A percentile compares a stretch with the other conserved stretches of the same genome.
phyloP scores from a whole-genome alignment of 2,888 invertebrate genomes.

The Patella pellucida region DNA sequence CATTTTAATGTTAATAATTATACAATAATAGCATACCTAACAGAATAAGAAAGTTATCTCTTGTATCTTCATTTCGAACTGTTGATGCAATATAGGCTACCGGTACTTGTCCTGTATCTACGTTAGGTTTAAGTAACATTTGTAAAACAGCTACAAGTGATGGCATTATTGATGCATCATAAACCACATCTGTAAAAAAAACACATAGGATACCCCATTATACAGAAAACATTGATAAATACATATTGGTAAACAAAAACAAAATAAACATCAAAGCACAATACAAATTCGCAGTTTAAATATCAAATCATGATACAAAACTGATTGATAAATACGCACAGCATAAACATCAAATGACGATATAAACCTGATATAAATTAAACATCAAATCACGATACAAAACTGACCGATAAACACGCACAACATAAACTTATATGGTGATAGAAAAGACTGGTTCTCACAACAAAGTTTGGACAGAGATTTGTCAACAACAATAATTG shows the following conservation, averaged over 20 bases:
- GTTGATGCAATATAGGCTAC: slow-evolving; percentile 60
- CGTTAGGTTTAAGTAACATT: slow-evolving; percentile 31
- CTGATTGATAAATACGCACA: no score
- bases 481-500: no score
- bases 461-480: no score
- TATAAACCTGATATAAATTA: no score
- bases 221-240: background rate
- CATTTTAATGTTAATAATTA: background rate
- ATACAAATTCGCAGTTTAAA: background rate
- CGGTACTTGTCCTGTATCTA: slow-evolving; percentile 33
- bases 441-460: no score
- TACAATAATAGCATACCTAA: slow-evolving; percentile 46
- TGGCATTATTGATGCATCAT: slow-evolving; percentile 61
- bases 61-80: slow-evolving; percentile 60
- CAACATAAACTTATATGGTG: no score
- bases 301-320: no score
- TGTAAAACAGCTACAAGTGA: slow-evolving; percentile 56
- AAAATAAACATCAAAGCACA: background rate
- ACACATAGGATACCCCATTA: background rate
- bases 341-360: no score
- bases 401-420: no score
- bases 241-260: no score
- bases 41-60: slow-evolving; percentile 59
- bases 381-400: no score
- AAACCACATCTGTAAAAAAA: slow-evolving; percentile 61